phyloP scores from a whole-genome alignment of 2,888 invertebrate species.

The Pyrgus malvae region DNA sequence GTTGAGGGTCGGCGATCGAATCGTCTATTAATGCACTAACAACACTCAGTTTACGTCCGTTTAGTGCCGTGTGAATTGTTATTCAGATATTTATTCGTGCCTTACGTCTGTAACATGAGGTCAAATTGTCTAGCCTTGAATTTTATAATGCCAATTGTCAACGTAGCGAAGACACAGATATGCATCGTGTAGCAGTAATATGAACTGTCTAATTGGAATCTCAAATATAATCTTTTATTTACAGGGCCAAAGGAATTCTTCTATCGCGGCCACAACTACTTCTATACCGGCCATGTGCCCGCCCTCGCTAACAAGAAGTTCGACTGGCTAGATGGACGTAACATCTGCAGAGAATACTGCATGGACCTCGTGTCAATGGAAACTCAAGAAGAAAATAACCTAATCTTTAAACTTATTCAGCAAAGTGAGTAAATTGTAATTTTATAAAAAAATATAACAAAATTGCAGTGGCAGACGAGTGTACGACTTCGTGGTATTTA shows the following conservation, averaged over 20 bases:
- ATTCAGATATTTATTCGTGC: conserved; percentile 38
- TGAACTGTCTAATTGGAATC: conserved; percentile 14
- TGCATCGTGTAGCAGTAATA: conserved; percentile 4
- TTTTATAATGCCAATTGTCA: conserved; percentile 31
- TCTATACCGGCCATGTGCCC: conserved; percentile 92
- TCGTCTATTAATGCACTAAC: conserved; percentile 39
- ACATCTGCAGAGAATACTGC: conserved; percentile 95
- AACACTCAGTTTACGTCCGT: conserved; percentile 24
- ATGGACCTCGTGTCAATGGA: conserved; percentile 96
- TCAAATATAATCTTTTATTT: conserved; percentile 42
- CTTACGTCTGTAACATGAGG: conserved; percentile 42
- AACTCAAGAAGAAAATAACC: conserved; percentile 94
- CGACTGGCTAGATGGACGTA: conserved; percentile 95
- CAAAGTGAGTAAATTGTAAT: conserved; percentile 83
- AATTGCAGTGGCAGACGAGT: no score
- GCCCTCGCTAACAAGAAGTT: conserved; percentile 89
- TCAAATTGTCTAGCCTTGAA: conserved; percentile 39
- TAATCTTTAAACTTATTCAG: conserved; percentile 93
- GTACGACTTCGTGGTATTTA: no score
- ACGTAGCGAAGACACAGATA: conserved; percentile 17
- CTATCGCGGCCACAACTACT: conserved; percentile 93
- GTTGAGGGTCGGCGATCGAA: conserved; percentile 45
- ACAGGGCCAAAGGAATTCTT: conserved; percentile 95
- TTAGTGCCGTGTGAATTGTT: conserved; percentile 40
- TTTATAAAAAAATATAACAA: no score